Evolutionary conservation across 2,797 vertebrate genomes (phyloP).

Genomic region (Muscicapa comitata): DNA sequence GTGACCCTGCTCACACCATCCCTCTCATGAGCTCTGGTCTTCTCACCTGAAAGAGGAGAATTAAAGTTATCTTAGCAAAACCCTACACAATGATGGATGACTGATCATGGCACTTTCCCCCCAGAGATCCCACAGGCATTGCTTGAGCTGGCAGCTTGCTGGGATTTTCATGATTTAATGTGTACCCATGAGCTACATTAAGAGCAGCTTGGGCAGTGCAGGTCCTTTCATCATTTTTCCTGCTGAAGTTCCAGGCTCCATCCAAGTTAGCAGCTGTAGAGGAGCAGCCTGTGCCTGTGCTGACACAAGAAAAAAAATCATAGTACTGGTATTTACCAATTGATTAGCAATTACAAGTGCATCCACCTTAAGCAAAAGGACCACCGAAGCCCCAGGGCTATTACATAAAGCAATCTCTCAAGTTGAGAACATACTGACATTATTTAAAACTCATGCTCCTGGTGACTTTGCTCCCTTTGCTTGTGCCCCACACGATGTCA

Average conservation of each 20-base stretch:
- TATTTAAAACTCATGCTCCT: background rate
- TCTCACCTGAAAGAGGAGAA: background rate
- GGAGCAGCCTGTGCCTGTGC: background rate
- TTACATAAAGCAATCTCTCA: background rate
- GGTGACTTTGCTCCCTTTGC: background rate
- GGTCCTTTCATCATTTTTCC: background rate
- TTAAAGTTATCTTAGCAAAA: background rate
- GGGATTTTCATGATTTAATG: background rate
- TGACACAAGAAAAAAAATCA: background rate
- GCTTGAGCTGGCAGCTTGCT: background rate
- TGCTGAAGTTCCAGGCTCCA: background rate
- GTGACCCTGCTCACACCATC: background rate
- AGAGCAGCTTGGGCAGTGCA: background rate
- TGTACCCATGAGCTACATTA: background rate
- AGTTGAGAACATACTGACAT: background rate
- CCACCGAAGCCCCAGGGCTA: accelerated
- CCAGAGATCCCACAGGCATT: background rate
- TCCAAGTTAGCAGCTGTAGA: background rate
- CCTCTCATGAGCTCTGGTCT: background rate
- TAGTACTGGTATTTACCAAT: background rate
- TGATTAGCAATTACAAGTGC: background rate
- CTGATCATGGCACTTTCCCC: background rate
- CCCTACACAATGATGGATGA: background rate
- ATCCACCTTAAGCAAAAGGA: background rate
- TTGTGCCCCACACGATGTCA: accelerated